A percentile compares a stretch with the other conserved stretches of the same genome.
Evolutionary conservation across 1,140 invertebrate genomes (phyloP).

Genomic region (Tetramorium alpestre): DNA sequence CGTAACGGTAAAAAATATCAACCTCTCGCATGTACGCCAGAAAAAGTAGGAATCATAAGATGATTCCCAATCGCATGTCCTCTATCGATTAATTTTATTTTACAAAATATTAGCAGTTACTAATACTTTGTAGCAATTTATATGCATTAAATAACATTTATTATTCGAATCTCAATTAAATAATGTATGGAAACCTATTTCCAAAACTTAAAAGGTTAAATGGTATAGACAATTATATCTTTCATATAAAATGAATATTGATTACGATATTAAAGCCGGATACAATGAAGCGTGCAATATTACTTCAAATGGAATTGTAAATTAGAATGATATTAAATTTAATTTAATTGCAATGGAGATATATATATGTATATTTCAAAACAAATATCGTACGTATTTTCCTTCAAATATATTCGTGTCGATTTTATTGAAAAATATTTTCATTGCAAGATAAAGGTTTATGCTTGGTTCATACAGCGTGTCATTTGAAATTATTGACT

Average conservation of each 20-base stretch:
- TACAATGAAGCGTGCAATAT: not conserved
- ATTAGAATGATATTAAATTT: constrained; percentile 13
- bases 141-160: not conserved
- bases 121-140: not conserved
- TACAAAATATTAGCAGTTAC: not conserved
- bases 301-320: not conserved
- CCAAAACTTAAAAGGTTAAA: not conserved
- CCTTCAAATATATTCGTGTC: not conserved
- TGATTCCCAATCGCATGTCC: not conserved
- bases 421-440: constrained; percentile 5
- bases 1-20: constrained; percentile 68
- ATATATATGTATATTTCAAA: not conserved
- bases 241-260: not conserved
- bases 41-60: constrained; percentile 43
- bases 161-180: not conserved
- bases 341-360: not conserved
- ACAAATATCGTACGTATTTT: not conserved
- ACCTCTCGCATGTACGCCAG: not conserved
- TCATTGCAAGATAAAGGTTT: not conserved
- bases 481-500: constrained; percentile 24
- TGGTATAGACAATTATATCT: not conserved
- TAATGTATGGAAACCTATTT: not conserved
- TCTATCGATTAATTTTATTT: constrained; percentile 13
- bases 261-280: constrained; percentile 10
- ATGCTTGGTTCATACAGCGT: not conserved